Conservation (phyloP, 1,140 invertebrate species). For the Camponotus vicinus region DNA sequence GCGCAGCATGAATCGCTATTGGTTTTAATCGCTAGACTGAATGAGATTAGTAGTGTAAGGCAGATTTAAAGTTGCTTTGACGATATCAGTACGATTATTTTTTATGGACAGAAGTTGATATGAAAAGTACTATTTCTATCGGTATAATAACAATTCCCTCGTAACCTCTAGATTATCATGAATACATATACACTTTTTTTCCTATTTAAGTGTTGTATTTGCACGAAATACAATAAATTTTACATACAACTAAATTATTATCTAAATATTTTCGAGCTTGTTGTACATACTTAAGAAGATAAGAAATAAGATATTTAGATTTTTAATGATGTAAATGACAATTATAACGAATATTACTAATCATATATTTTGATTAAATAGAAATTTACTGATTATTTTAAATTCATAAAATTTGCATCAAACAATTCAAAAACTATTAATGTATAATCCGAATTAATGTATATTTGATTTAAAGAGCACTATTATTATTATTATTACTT, state of each 20-base stretch:
- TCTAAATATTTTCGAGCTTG: neutral
- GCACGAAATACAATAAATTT: too few species aligned
- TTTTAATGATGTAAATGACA: neutral
- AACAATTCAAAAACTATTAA: neutral
- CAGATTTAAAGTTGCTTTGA: constrained; percentile 62
- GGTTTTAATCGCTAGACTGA: constrained; percentile 47
- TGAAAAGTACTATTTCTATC: constrained; percentile 31
- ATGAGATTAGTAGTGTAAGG: constrained; percentile 55
- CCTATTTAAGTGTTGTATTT: neutral
- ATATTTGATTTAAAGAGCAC: neutral
- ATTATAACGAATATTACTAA: neutral
- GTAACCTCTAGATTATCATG: constrained; percentile 1
- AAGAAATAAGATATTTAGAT: neutral
- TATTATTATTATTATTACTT: neutral
- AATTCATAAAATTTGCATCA: neutral
- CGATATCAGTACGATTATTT: constrained; percentile 70
- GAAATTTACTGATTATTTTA: neutral
- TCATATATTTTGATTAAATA: neutral
- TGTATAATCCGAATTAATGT: neutral
- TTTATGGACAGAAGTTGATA: constrained; percentile 66
- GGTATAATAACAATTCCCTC: neutral
- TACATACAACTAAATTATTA: neutral
- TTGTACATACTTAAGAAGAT: neutral
- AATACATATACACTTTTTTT: constrained; percentile 7
- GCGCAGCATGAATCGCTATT: constrained; percentile 26